Evolutionary conservation across 2,113 vertebrate genomes (phyloP).

Genomic region (Polypterus bichir): DNA sequence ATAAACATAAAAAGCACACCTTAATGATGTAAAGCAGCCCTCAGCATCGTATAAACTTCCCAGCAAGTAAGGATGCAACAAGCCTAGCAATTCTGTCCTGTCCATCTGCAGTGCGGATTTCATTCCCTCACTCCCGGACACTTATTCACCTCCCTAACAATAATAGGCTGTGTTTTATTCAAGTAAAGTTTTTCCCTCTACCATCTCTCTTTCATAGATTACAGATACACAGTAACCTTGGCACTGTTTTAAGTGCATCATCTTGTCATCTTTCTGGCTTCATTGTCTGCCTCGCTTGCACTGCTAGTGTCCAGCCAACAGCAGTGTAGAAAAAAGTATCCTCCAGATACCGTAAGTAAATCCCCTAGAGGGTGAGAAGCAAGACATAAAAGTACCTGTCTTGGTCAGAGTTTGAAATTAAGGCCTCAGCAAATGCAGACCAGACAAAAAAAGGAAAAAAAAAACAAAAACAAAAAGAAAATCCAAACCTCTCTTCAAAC

Average conservation of each 20-base stretch:
- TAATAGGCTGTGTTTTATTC: constrained; percentile 55
- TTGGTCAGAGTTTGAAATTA: constrained; percentile 45
- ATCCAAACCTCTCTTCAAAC: constrained; percentile 29
- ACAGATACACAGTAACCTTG: constrained; percentile 24
- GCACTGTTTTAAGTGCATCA: no score
- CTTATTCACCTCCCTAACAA: constrained; percentile 30
- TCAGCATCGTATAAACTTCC: no score
- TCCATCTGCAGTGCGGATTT: no score
- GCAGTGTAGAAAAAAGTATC: constrained; percentile 65
- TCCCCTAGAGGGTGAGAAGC: constrained; percentile 35
- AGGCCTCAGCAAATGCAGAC: constrained; percentile 65
- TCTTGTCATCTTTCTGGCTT: constrained; percentile 36
- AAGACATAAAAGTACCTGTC: constrained; percentile 45
- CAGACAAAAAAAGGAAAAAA: constrained; percentile 26
- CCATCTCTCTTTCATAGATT: constrained; percentile 38
- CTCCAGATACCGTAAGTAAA: constrained; percentile 35
- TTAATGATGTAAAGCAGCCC: no score
- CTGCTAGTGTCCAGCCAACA: constrained; percentile 46
- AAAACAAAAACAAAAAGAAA: constrained; percentile 23
- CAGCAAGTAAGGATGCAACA: no score
- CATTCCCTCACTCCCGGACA: no score
- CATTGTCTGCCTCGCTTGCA: constrained; percentile 48
- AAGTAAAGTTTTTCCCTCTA: constrained; percentile 44
- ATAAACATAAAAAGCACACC: no score
- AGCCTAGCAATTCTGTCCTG: no score